A percentile compares a stretch with the other conserved stretches of the same genome.
Conservation (phyloP, 2,113 vertebrate species). For the Pterocles orientalis region DNA sequence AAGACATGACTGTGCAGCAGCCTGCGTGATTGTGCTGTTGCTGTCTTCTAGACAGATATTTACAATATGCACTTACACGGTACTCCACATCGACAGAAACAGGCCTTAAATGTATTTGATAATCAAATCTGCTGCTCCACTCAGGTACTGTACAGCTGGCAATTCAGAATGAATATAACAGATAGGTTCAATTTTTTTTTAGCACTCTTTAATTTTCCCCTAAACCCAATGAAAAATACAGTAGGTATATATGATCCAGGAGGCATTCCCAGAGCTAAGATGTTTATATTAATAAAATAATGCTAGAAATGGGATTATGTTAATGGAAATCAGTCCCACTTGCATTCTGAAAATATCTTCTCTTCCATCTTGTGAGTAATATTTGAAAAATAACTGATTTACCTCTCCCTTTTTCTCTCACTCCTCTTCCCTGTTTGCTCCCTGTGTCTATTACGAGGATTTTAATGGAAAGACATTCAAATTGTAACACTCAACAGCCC, state of each 20-base stretch:
- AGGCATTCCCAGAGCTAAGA: background rate
- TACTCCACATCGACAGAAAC: background rate
- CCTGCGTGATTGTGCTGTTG: background rate
- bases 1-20: background rate
- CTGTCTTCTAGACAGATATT: conserved; percentile 20
- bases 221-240: background rate
- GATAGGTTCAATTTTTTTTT: background rate
- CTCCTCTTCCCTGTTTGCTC: background rate
- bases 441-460: conserved; percentile 1
- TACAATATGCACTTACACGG: background rate
- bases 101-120: conserved; percentile 17
- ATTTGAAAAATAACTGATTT: conserved; percentile 18
- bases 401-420: background rate
- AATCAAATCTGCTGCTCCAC: conserved; percentile 9
- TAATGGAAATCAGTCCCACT: conserved; percentile 20
- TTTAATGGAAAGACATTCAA: conserved; percentile 55
- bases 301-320: conserved; percentile 19
- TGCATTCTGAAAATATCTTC: conserved; percentile 32
- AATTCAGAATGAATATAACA: conserved; percentile 7
- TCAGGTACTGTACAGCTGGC: background rate
- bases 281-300: conserved; percentile 48
- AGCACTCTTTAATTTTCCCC: background rate
- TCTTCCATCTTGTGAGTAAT: background rate
- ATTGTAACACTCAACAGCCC: conserved; percentile 45
- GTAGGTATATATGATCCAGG: background rate